Evolutionary conservation across 2,113 vertebrate genomes (phyloP).

Genomic region (Myiozetetes cayanensis): DNA sequence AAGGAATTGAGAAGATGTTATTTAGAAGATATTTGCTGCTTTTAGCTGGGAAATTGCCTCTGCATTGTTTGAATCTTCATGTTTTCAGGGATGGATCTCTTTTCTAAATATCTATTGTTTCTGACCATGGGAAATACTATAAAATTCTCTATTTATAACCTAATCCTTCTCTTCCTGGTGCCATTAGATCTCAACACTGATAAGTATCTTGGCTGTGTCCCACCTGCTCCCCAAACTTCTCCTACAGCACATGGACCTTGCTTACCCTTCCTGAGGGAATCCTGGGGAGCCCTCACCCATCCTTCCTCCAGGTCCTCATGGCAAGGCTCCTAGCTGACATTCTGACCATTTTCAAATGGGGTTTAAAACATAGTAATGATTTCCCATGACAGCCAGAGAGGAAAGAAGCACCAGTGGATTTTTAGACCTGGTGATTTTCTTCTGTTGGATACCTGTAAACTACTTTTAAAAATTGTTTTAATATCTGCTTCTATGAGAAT

Average conservation of each 20-base stretch:
- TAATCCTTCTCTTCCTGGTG: not conserved
- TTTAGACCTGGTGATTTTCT: not conserved
- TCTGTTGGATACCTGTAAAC: not conserved
- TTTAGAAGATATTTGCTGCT: not conserved
- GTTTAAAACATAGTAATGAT: not conserved
- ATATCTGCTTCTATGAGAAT: not conserved
- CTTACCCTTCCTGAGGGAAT: not conserved
- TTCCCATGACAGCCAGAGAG: not conserved
- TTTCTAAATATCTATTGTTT: not conserved
- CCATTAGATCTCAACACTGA: not conserved
- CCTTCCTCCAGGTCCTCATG: not conserved
- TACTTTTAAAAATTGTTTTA: not conserved
- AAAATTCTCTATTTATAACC: not conserved
- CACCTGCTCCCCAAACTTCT: fast-evolving
- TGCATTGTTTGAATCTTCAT: not conserved
- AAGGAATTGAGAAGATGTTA: not conserved
- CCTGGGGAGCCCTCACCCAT: not conserved
- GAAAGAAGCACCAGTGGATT: not conserved
- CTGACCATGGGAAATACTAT: not conserved
- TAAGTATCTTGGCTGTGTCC: not conserved
- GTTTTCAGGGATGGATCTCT: not conserved
- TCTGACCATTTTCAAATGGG: not conserved
- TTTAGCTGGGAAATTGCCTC: not conserved
- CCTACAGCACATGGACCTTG: fast-evolving
- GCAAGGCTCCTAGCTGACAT: not conserved